Evolutionary conservation across 2,113 vertebrate genomes (phyloP), one percentile per base, ranked within the genome.

Genomic region (Silurus glanis): DNA sequence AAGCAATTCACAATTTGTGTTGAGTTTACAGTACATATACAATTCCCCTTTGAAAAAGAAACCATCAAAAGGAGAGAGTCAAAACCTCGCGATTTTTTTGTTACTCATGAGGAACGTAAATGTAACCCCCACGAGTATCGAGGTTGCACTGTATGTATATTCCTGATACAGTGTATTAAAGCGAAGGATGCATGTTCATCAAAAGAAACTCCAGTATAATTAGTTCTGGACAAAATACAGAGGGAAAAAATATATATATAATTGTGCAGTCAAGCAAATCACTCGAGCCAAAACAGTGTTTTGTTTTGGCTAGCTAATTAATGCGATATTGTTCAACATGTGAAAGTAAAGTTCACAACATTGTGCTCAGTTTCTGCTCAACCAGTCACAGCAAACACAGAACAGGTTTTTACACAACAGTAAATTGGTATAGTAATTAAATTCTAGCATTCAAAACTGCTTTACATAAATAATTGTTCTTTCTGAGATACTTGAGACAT

Each of bases 401-500:
- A 80, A 80, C 28, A 80, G 56, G 56, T 80, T 80, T 37, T 80
- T 14, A 61, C 56, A 80, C 56, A 80, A 6, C 56, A 23, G 19
- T 61, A 80, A 61, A 61, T 61, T 10, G 13, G 2, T 59, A 61
- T 2, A 23, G 17, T 21, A 80, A 80, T 80, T 61, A 80, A 47
- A 47, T 28, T 47, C 17, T 19, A 37, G 25, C n/a, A 80, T 80
- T 61, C 17, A 80, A 61, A 23, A 61, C 9, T 80, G 56, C 14
- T 61, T 80, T 59, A 17, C 17, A 13, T 80, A 61, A 47, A 61
- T 45, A 80, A 1, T 47, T 80, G 28, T 7, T 74, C 6, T 53
- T 55, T 78, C 6, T 25, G 21, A 78, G 51, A 55, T 78, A 12
- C 51, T 4, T 55, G 72, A 23, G 37, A 47, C 37, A 72, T 37